These are phyloP conservation scores for Drosophila multiciliata DNA, from an alignment of 2,888 invertebrate species.

Conservation along the genomic window DNA sequence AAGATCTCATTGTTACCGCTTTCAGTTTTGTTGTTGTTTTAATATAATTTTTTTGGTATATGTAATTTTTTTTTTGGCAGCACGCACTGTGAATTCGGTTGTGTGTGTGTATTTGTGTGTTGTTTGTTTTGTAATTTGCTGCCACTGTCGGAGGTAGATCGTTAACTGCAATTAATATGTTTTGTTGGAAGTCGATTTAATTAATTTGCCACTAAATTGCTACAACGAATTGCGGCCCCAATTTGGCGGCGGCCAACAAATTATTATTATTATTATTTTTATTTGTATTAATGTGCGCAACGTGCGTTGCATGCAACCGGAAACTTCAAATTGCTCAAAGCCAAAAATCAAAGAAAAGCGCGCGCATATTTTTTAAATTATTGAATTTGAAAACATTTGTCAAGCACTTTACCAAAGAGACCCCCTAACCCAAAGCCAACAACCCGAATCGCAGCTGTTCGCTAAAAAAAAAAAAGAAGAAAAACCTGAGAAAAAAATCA, in stretches of 20 bases:
- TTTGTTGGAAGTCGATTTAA: conserved; percentile 51
- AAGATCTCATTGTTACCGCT: conserved; percentile 57
- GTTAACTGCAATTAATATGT: conserved; percentile 78
- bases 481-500: conserved; percentile 18
- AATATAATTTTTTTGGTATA: conserved; percentile 7
- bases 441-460: conserved; percentile 51
- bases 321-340: conserved; percentile 56
- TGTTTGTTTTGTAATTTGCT: conserved; percentile 29
- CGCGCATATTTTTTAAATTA: conserved; percentile 20
- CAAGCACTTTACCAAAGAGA: not conserved
- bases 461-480: conserved; percentile 15
- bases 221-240: conserved; percentile 39
- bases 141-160: conserved; percentile 68
- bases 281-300: conserved; percentile 31
- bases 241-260: conserved; percentile 47
- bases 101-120: conserved; percentile 3
- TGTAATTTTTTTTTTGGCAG: conserved; percentile 24
- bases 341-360: conserved; percentile 58
- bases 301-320: conserved; percentile 47
- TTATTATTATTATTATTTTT: conserved; percentile 4
- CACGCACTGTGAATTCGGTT: conserved; percentile 40
- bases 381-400: conserved; percentile 28
- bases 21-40: conserved; percentile 7
- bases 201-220: conserved; percentile 64
- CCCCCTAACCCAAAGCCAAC: conserved; percentile 7